Base-by-base conservation (phyloP, 2,797 vertebrate genomes). In the Hafferia zeledoni region DNA sequence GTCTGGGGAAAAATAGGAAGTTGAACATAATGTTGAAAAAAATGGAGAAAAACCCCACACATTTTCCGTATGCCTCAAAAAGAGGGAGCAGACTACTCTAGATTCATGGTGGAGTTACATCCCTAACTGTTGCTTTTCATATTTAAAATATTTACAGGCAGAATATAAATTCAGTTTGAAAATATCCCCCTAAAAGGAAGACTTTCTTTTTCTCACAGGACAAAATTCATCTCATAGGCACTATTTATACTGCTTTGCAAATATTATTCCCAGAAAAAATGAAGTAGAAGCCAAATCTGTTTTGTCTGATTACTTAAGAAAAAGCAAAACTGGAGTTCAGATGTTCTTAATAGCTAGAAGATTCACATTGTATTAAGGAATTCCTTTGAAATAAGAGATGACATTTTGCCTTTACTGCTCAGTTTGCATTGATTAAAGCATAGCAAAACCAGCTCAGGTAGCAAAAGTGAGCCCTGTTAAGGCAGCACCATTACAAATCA, bases 341-440 rank as follows among this genome's bases (percentile, higher is more conserved):
- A 52, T 64, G 22, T 8, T 59, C 64, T 67, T 64, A 67, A 83
- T 11, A 89, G 50, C 8, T 56, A 61, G 28, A 86, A 84, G 8
- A 60, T 20, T 67, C 56, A 46, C 35, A 44, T 17, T 35, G 41
- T 56, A 63, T 75, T 77, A 55, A 63, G 56, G 50, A 72, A 6
- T 60, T 87, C 33, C 8, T 67, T 85, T 87, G 61, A 53, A 70
- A 52, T 61, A 81, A 68, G 35, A 8, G 23, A 33, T 4, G 28
- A 64, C n/a, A 41, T 68, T 57, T 53, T 74, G 50, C 72, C 46
- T 91, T 81, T 87, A 71, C 74, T 69, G 43, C 59, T 74, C 75
- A 79, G 70, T 93, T 93, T 92, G 35, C 75, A 86, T 35, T 84
- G 90, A 95, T 95, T 94, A 93, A 79, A 91, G 41, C 52, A 64